phyloP scores from a whole-genome alignment of 2,113 vertebrate genomes.

The Labeo rohita region DNA sequence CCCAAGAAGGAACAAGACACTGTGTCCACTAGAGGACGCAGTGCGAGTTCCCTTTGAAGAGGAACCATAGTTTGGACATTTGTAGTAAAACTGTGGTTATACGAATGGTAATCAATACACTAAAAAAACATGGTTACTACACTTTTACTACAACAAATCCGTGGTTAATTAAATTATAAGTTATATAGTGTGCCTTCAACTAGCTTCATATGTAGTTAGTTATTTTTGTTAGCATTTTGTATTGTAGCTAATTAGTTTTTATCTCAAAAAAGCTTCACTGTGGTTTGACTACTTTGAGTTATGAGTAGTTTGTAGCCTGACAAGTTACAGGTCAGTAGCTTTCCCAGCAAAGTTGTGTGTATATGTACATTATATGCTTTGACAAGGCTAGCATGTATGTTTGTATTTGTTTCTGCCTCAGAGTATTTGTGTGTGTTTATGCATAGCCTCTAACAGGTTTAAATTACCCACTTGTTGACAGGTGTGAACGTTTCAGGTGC shows the following conservation, averaged over 20 bases:
- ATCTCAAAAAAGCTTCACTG: not conserved
- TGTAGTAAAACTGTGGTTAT: no score
- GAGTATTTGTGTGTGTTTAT: slow-evolving; percentile 28
- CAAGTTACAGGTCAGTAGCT: not conserved
- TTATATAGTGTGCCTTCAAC: not conserved
- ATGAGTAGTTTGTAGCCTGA: not conserved
- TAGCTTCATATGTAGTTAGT: not conserved
- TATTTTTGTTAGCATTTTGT: not conserved
- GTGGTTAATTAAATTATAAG: not conserved
- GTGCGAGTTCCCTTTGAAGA: no score
- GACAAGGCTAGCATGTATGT: not conserved
- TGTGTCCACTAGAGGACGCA: no score
- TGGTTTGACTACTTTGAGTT: not conserved
- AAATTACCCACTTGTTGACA: slow-evolving; percentile 26
- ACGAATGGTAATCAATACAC: no score
- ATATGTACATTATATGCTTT: not conserved
- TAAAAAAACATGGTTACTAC: no score
- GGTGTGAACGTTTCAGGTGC: slow-evolving; percentile 28
- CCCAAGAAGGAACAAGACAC: no score
- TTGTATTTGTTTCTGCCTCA: slow-evolving; percentile 13
- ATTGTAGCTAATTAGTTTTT: not conserved
- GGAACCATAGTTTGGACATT: no score
- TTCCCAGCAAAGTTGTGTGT: not conserved
- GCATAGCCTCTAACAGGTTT: slow-evolving; percentile 1
- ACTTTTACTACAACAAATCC: no score